Evolutionary conservation across 2,888 invertebrate species (phyloP).

Genomic region (Barypeithes pellucidus): DNA sequence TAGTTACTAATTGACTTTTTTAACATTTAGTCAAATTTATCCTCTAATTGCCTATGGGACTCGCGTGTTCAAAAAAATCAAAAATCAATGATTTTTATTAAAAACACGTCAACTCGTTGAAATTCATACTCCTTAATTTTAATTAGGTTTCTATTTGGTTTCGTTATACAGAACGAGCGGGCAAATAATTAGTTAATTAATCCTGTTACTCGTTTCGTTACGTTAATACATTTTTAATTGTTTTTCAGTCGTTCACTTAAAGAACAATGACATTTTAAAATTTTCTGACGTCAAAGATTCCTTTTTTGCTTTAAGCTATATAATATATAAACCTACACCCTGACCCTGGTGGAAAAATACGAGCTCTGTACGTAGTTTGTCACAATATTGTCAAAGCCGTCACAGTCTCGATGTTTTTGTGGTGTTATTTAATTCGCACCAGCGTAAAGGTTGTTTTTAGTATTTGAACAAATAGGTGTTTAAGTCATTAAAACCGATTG

Average conservation of each 20-base stretch:
- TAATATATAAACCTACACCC: neutral
- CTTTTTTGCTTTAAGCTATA: neutral
- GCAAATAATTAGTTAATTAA: neutral
- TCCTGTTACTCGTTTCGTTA: slow-evolving; percentile 15
- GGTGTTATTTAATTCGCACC: slow-evolving; percentile 6
- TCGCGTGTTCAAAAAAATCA: no score
- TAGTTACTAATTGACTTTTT: neutral
- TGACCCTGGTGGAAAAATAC: slow-evolving; percentile 24
- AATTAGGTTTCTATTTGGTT: no score
- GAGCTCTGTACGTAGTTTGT: neutral
- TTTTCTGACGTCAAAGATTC: slow-evolving; percentile 8
- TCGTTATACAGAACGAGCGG: neutral
- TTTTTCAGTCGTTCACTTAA: neutral
- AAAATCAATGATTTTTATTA: no score
- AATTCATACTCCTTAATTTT: no score
- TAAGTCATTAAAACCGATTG: slow-evolving; percentile 10
- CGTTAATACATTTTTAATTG: neutral
- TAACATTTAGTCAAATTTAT: no score
- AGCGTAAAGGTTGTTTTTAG: slow-evolving; percentile 23
- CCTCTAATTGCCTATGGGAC: no score
- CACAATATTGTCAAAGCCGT: slow-evolving; percentile 13
- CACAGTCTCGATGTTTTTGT: slow-evolving; percentile 1
- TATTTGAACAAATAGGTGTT: neutral
- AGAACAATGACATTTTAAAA: slow-evolving; percentile 8
- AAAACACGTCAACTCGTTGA: no score